Evolutionary conservation across 2,888 invertebrate species (phyloP), one percentile per base, ranked within the genome.

Genomic region (Noctua pronuba): DNA sequence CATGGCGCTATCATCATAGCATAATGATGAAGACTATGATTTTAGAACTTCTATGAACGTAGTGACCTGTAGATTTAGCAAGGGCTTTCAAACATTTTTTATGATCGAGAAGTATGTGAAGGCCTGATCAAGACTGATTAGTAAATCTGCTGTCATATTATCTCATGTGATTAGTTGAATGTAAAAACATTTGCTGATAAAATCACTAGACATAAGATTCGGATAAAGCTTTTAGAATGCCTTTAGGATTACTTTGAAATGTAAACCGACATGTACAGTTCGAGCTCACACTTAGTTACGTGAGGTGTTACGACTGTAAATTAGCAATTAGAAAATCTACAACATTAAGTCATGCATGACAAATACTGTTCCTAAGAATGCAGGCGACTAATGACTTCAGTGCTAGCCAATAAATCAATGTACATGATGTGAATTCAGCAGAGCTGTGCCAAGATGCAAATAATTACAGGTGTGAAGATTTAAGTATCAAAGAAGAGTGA

Each of bases 311-410:
- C 84, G 44, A 75, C 60, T 80, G 55, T 49, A 71, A 86, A 84
- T 84, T 75, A 79, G 80, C 87, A 84, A 79, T 80, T 84, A 80
- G 72, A 86, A 84, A 86, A 84, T 78, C 67, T 46, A 38, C 83
- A 64, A 58, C 77, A 69, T 60, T 73, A 70, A 86, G 60, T 86
- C 73, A 73, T 73, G 84, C 87, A 84, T 86, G 55, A 71, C 55
- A 79, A 86, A 75, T 55, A 68, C 58, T 65, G 71, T 86, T 86
- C 80, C 67, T 62, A 71, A 80, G 84, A 84, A 84, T 79, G 75
- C 62, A 83, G 49, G 69, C 69, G 66, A 75, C 70, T 84, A 75
- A 84, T 86, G 41, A 83, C 62, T 70, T 73, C 44, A 49, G 55
- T 71, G 38, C 62, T 41, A 66, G 65, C 49, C 52, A 66, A 49